phyloP scores from a whole-genome alignment of 2,113 vertebrate species.

The Prochilodus magdalenae region DNA sequence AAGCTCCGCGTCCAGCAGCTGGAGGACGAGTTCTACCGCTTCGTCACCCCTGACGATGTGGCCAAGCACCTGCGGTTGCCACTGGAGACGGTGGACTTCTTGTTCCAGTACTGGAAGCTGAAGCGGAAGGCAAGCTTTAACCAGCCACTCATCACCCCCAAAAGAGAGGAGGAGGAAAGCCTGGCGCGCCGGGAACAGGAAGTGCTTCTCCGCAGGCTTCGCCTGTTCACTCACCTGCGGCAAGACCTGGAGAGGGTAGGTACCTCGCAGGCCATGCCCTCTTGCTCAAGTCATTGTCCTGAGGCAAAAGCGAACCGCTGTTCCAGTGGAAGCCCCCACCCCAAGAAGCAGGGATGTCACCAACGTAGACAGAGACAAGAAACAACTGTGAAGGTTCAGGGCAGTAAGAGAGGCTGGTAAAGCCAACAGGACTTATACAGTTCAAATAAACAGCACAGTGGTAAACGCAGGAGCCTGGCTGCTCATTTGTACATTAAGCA shows the following conservation, averaged over 20 bases:
- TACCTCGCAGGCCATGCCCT: conserved; percentile 16
- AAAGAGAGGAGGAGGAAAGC: conserved; percentile 95
- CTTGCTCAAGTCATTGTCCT: not conserved
- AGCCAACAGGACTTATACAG: not conserved
- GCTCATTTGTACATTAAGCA: not conserved
- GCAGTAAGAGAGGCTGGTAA: not conserved
- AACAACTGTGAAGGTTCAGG: not conserved
- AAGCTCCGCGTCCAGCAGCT: conserved; percentile 94
- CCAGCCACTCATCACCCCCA: conserved; percentile 93
- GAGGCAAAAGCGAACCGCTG: not conserved
- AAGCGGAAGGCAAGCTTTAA: conserved; percentile 95
- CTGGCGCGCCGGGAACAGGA: conserved; percentile 94
- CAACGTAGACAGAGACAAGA: not conserved
- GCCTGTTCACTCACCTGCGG: conserved; percentile 95
- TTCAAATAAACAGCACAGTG: not conserved
- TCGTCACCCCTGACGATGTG: conserved; percentile 85
- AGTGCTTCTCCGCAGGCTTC: conserved; percentile 89
- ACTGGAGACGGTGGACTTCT: conserved; percentile 85
- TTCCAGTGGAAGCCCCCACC: not conserved
- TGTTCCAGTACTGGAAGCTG: conserved; percentile 98
- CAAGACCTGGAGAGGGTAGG: conserved; percentile 98
- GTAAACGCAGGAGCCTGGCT: not conserved
- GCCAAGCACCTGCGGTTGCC: conserved; percentile 81
- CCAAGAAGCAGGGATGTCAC: not conserved
- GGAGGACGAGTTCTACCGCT: conserved; percentile 93